phyloP scores from a whole-genome alignment of 2,797 vertebrate species.

The Mycteria americana region DNA sequence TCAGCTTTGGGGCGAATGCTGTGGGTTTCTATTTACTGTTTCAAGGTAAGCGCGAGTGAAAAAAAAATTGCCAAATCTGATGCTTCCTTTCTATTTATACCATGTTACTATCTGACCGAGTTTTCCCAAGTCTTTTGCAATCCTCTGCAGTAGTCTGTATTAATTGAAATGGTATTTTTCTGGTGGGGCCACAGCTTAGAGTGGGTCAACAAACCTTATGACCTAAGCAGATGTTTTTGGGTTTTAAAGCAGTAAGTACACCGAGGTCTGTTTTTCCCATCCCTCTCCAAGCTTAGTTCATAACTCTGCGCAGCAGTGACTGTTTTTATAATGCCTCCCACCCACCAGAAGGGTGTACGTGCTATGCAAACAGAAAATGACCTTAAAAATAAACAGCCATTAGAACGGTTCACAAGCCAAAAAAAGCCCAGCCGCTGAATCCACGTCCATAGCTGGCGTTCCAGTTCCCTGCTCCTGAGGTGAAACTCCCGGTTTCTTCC shows the following conservation, averaged over 20 bases:
- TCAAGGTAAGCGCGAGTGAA: background rate
- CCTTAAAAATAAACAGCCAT: conserved; percentile 51
- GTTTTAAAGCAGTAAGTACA: conserved; percentile 21
- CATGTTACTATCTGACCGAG: background rate
- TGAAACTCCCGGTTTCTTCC: background rate
- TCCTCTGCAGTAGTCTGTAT: background rate
- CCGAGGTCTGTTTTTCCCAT: background rate
- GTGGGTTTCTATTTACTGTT: background rate
- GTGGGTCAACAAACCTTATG: conserved; percentile 10
- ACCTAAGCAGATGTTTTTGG: conserved; percentile 43
- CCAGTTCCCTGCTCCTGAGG: background rate
- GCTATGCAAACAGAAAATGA: conserved; percentile 39
- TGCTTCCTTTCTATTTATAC: background rate
- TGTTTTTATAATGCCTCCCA: conserved; percentile 28
- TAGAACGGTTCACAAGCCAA: background rate
- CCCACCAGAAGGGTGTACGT: conserved; percentile 33
- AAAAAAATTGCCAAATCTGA: background rate
- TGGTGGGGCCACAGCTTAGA: background rate
- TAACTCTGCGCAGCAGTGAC: background rate
- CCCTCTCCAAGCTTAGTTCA: background rate
- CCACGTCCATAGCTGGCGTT: background rate
- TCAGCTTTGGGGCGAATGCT: background rate
- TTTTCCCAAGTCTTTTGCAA: background rate
- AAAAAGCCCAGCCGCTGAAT: conserved; percentile 41
- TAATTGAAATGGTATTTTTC: background rate